Conservation (phyloP, 2,113 vertebrate species). For the Crypturellus undulatus region DNA sequence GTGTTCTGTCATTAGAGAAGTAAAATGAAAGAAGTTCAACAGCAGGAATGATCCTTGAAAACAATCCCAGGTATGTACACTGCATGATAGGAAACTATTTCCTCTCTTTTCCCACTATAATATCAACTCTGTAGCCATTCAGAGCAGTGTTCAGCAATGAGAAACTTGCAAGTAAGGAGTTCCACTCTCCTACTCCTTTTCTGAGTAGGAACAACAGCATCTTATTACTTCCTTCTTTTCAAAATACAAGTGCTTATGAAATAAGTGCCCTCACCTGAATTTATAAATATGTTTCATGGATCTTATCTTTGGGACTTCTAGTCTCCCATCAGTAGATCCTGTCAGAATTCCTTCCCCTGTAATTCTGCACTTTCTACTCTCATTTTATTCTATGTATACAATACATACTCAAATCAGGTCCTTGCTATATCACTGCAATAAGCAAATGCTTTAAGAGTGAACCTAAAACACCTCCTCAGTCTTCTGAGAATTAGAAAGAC, state of each 20-base stretch:
- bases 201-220: neutral
- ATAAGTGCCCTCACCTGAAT: neutral
- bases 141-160: neutral
- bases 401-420: neutral
- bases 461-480: neutral
- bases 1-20: neutral
- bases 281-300: neutral
- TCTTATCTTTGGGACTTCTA: neutral
- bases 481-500: neutral
- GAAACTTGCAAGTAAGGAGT: neutral
- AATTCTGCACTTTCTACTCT: neutral
- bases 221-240: neutral
- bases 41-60: neutral
- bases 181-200: neutral
- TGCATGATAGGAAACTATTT: neutral
- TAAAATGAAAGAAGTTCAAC: neutral
- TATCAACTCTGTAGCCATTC: neutral
- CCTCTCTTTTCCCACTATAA: neutral
- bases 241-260: neutral
- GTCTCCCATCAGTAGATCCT: neutral
- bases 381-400: neutral
- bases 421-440: neutral
- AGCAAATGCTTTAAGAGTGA: slow-evolving; percentile 4
- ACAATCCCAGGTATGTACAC: neutral
- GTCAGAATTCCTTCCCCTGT: neutral